A percentile compares a stretch with the other conserved stretches of the same genome.
Evolutionary conservation across 2,888 invertebrate genomes (phyloP).

Genomic region (Dusona sp.): DNA sequence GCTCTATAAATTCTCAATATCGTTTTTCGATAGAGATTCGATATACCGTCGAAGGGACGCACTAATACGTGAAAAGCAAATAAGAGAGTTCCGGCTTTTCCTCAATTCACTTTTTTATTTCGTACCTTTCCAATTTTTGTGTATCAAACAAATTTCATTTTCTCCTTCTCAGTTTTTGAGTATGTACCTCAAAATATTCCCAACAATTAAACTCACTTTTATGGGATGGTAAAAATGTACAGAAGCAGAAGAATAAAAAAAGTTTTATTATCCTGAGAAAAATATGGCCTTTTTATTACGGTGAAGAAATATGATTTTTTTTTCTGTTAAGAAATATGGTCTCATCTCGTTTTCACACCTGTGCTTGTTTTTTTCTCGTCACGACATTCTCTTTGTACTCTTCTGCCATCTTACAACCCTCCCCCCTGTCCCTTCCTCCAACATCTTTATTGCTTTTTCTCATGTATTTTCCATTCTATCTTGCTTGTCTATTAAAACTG

Average conservation of each 20-base stretch:
- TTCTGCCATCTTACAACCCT: neutral
- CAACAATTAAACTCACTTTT: neutral
- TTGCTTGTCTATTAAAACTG: conserved; percentile 71
- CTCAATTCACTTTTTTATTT: neutral
- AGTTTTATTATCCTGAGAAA: neutral
- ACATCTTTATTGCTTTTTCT: conserved; percentile 36
- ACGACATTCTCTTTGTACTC: conserved; percentile 16
- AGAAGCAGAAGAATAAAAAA: neutral
- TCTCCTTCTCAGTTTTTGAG: neutral
- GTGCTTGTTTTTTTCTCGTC: neutral
- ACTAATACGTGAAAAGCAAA: neutral
- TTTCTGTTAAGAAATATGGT: conserved; percentile 1
- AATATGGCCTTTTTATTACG: neutral
- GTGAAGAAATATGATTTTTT: neutral
- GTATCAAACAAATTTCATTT: neutral
- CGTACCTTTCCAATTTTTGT: neutral
- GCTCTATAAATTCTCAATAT: conserved; percentile 65
- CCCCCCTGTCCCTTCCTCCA: neutral
- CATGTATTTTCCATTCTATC: conserved; percentile 52
- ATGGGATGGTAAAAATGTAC: neutral
- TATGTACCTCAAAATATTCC: neutral
- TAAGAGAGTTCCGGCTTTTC: conserved; percentile 6
- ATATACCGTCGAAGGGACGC: conserved; percentile 22
- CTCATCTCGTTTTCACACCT: conserved; percentile 20
- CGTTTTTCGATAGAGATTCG: conserved; percentile 64